Evolutionary conservation across 2,797 vertebrate species (phyloP).

Genomic region (Cyprinella venusta): DNA sequence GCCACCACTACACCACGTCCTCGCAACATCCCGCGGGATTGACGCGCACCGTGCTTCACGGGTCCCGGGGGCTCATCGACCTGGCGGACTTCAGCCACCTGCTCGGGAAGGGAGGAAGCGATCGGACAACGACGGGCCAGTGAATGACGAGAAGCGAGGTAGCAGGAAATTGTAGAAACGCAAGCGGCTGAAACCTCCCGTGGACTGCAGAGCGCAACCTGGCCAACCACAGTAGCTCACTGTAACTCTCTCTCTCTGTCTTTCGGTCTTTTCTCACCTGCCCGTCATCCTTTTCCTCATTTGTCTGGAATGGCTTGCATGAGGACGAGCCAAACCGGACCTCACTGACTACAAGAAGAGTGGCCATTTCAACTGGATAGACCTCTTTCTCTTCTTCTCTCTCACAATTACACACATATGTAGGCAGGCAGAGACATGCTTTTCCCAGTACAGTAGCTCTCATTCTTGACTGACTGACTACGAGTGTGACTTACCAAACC

Average conservation of each 20-base stretch:
- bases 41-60: slow-evolving; percentile 65
- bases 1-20: slow-evolving; percentile 68
- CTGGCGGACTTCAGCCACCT: slow-evolving; percentile 88
- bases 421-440: neutral
- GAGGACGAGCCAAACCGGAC: slow-evolving; percentile 23
- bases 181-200: slow-evolving; percentile 47
- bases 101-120: slow-evolving; percentile 84
- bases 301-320: slow-evolving; percentile 37
- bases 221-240: slow-evolving; percentile 43
- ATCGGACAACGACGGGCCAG: slow-evolving; percentile 88
- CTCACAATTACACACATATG: neutral
- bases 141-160: slow-evolving; percentile 64
- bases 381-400: neutral
- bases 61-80: slow-evolving; percentile 76
- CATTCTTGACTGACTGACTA: neutral
- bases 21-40: slow-evolving; percentile 64
- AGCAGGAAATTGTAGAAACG: slow-evolving; percentile 50
- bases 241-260: slow-evolving; percentile 55
- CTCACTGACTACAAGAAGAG: neutral
- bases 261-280: slow-evolving; percentile 38
- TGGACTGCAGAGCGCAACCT: slow-evolving; percentile 44
- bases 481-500: neutral
- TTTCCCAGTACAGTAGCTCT: neutral
- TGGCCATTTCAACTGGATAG: slow-evolving; percentile 10
- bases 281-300: slow-evolving; percentile 52